Percentiles rank a stretch among this genome's conserved stretches.
Evolutionary conservation across 1,140 invertebrate species (phyloP).

Genomic region (Procambarus clarkii): DNA sequence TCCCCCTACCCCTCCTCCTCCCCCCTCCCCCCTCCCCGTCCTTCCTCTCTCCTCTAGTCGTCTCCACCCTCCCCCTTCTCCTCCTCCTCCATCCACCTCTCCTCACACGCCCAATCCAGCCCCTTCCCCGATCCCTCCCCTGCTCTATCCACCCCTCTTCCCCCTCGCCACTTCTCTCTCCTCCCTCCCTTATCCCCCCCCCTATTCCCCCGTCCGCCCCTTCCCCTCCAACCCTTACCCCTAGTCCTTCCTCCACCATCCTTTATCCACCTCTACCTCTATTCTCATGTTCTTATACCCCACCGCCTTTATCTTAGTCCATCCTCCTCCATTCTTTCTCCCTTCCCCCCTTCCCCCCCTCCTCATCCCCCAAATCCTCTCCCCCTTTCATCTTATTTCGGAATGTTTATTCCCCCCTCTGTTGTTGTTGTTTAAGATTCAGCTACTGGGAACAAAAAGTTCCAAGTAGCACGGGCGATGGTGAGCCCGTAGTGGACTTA

Average conservation of each 20-base stretch:
- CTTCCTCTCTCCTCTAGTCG: too few species aligned
- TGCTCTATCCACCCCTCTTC: background rate
- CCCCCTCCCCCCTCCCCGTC: too few species aligned
- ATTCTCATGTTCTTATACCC: background rate
- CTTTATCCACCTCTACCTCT: background rate
- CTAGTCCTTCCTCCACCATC: background rate
- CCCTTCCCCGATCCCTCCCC: background rate
- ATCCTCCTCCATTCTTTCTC: background rate
- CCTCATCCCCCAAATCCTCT: background rate
- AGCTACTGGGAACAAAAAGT: too few species aligned
- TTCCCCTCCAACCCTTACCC: constrained; percentile 1
- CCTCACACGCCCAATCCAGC: too few species aligned
- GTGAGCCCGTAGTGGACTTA: too few species aligned
- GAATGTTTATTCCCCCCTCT: too few species aligned
- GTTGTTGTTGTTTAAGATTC: too few species aligned
- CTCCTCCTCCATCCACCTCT: background rate
- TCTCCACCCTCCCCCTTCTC: too few species aligned
- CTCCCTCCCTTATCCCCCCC: background rate
- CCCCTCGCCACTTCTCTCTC: background rate
- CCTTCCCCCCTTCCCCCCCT: background rate
- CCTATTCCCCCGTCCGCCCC: background rate
- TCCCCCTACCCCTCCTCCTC: too few species aligned
- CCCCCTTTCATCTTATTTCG: background rate
- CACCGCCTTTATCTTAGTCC: background rate
- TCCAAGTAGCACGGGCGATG: too few species aligned